Percentiles rank a stretch among this genome's conserved stretches.
phyloP scores from a whole-genome alignment of 35 echinoderm and acorn worm genomes.

The Anneissia japonica region DNA sequence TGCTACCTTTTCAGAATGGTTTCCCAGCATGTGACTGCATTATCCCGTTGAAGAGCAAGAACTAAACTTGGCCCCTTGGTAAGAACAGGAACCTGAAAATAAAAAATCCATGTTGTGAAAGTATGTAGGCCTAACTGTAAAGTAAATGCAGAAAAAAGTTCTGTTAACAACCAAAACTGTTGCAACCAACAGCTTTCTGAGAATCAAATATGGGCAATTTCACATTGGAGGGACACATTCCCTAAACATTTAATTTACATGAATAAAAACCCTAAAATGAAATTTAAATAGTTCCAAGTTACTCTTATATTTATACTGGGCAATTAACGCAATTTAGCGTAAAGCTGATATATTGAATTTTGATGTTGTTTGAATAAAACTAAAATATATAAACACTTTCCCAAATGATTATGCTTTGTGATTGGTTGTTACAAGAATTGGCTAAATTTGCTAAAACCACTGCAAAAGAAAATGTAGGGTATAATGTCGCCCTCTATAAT shows the following conservation, averaged over 20 bases:
- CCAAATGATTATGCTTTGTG: not conserved
- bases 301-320: too few species aligned
- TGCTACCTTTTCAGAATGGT: conserved; percentile 68
- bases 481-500: not conserved
- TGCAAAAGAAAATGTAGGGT: not conserved
- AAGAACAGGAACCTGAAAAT: conserved; percentile 68
- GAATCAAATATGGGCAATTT: too few species aligned
- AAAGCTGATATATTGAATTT: not conserved
- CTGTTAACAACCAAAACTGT: too few species aligned
- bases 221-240: too few species aligned
- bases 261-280: not conserved
- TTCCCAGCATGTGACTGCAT: conserved; percentile 92
- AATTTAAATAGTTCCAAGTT: too few species aligned
- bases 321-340: too few species aligned
- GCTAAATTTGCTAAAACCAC: not conserved
- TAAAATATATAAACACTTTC: not conserved
- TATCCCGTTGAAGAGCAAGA: conserved; percentile 84
- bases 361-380: not conserved
- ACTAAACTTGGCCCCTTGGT: conserved; percentile 81
- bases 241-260: not conserved
- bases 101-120: too few species aligned
- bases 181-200: too few species aligned
- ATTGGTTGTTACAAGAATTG: not conserved
- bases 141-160: too few species aligned
- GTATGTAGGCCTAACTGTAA: too few species aligned